Evolutionary conservation across 2,888 invertebrate genomes (phyloP).

Genomic region (Julus scanicus): DNA sequence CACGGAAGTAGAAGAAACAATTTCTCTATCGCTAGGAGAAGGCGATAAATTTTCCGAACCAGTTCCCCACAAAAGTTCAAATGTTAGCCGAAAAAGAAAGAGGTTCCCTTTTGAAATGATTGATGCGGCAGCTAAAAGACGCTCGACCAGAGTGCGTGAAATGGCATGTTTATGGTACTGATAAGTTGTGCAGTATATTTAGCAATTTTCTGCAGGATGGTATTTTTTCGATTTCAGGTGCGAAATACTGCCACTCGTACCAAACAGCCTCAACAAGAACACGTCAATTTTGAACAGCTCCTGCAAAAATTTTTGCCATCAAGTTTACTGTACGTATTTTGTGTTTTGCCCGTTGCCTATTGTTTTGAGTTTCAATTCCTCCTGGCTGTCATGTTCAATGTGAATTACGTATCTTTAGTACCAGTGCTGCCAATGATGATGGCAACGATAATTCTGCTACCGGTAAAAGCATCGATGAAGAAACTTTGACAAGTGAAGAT

Average conservation of each 20-base stretch:
- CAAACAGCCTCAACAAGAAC: slow-evolving; percentile 62
- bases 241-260: slow-evolving; percentile 59
- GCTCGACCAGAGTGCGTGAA: slow-evolving; percentile 57
- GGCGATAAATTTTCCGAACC: neutral
- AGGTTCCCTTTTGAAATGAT: slow-evolving; percentile 55
- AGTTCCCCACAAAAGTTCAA: neutral
- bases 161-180: neutral
- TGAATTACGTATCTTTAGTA: neutral
- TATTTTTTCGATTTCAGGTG: slow-evolving; percentile 57
- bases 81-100: slow-evolving; percentile 55
- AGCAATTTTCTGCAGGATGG: slow-evolving; percentile 4
- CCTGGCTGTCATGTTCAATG: slow-evolving; percentile 56
- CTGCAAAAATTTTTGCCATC: slow-evolving; percentile 65
- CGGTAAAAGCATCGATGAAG: slow-evolving; percentile 17
- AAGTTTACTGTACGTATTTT: slow-evolving; percentile 59
- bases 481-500: slow-evolving; percentile 46
- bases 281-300: slow-evolving; percentile 65
- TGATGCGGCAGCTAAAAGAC: slow-evolving; percentile 56
- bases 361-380: neutral
- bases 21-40: slow-evolving; percentile 1
- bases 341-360: neutral
- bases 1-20: slow-evolving; percentile 4
- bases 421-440: slow-evolving; percentile 44
- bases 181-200: neutral
- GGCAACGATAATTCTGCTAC: slow-evolving; percentile 23